Evolutionary conservation across 1,140 invertebrate species (phyloP), one percentile per base, ranked within the genome.

Genomic region (Dendroctonus ponderosae): DNA sequence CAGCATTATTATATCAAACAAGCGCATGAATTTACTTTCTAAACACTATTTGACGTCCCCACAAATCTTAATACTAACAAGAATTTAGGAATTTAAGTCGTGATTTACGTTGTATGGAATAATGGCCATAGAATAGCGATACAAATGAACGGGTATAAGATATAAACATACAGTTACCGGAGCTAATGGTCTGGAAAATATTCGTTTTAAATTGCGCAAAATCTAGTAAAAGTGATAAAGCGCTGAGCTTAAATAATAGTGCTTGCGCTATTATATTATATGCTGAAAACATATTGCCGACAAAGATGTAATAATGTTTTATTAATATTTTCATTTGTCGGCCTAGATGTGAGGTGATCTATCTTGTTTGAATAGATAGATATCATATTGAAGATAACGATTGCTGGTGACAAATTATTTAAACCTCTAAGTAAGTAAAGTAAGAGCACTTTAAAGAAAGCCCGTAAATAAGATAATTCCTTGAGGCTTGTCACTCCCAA

Each of bases 1-100:
- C 52, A 54, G 15, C 52, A 54, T 54, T 54, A 54, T 54, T 54
- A 54, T 40, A 11, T 54, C 52, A 15, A 54, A 40, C 52, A 26
- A 54, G 52, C 38, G 37, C 37, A 54, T 60, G 50, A 38, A 46
- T 60, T 60, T 49, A 43, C 44, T 60, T 49, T 60, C 58, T 38
- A 49, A 60, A 60, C 58, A 60, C 58, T 11, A 39, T 60, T 50
- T 60, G 58, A 60, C 58, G 38, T 49, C 15, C 15, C 58, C 58
- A 60, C 58, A 60, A 60, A 60, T 60, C 58, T 60, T 60, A 49
- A 60, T 60, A 60, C 58, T 60, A 60, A 60, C 43, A 60, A 49
- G 58, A 60, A 37, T 54, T 54, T 54, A 37, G 52, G 52, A 54
- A 54, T 60, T 60, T 49, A 60, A 60, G 58, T 60, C 43, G 58